Percentiles rank a stretch among this genome's conserved stretches.
These are phyloP conservation scores for Zeus faber DNA, from an alignment of 2,113 vertebrate species.

Conservation along the genomic window DNA sequence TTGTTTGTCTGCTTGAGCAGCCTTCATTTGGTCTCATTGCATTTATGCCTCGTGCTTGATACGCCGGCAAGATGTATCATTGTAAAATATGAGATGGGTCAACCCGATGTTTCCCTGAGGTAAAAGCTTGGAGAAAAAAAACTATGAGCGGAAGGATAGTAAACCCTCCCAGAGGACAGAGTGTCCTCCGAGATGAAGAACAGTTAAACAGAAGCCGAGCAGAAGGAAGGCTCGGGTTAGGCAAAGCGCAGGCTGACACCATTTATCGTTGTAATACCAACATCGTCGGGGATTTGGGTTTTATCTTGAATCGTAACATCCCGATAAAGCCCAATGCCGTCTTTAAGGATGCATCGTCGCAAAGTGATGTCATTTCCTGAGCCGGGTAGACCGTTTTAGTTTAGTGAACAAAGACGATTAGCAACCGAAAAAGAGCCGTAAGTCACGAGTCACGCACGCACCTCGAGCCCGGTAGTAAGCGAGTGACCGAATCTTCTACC, in stretches of 20 bases:
- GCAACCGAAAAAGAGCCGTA: too few relatives aligned
- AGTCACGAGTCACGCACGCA: too few relatives aligned
- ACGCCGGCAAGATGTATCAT: constrained; percentile 66
- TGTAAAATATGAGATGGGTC: constrained; percentile 67
- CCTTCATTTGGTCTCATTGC: constrained; percentile 69
- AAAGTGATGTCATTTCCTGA: too few relatives aligned
- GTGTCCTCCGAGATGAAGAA: constrained; percentile 51
- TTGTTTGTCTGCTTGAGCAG: constrained; percentile 65
- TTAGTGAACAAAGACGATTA: too few relatives aligned
- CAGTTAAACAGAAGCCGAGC: constrained; percentile 37
- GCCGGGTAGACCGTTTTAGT: too few relatives aligned
- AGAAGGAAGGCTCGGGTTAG: constrained; percentile 10
- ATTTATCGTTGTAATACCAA: constrained; percentile 15
- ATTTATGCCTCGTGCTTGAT: constrained; percentile 62
- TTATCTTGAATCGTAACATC: too few relatives aligned
- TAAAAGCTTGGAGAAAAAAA: constrained; percentile 65
- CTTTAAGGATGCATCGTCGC: too few relatives aligned
- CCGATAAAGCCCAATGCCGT: too few relatives aligned
- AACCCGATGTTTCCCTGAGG: constrained; percentile 62
- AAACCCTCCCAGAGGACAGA: constrained; percentile 68
- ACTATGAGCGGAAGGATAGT: too few relatives aligned
- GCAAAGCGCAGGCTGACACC: constrained; percentile 16
- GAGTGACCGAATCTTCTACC: too few relatives aligned
- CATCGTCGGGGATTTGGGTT: too few relatives aligned
- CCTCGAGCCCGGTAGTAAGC: too few relatives aligned